Evolutionary conservation across 2,113 vertebrate genomes (phyloP), one percentile per base, ranked within the genome.

Genomic region (Peromyscus leucopus): DNA sequence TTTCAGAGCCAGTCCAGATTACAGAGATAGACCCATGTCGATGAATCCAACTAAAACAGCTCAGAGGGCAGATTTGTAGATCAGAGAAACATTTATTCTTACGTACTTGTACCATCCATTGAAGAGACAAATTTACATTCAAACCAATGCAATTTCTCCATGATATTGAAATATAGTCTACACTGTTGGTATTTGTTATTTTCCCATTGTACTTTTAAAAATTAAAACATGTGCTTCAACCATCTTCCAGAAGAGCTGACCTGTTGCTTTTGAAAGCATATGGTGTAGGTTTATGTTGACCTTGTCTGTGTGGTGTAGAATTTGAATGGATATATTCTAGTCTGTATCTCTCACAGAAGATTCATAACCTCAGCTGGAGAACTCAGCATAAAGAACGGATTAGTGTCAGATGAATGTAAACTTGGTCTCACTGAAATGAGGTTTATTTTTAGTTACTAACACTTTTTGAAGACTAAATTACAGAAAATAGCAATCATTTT

Each of bases 401-500:
- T 84, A 82, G 39, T 57, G 75, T 93, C 84, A 97, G 71, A 93
- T 78, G 46, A 89, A 84, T 87, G 57, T 91, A 94, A 92, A 95
- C n/a, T 59, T 82, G 67, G 75, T 92, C 82, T 94, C 76, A 92
- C 48, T 42, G 28, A 93, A 69, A 65, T 39, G 59, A 95, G 75
- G 7, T 28, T 96, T 97, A 96, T 96, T 98, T 97, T 98, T 95
- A 97, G 93, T 94, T 97, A 80, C 90, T 92, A 96, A 93, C 63
- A 95, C 89, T 96, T 96, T 98, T 82, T 94, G 89, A 97, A 96
- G 74, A 92, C 71, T 93, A 97, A 98, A 96, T 97, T 97, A 96
- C 51, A 97, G 95, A 98, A 98, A 97, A 96, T 93, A 97, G 91
- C 65, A 93, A 96, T 96, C 83, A 96, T 96, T 97, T 97, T 97